phyloP scores from a whole-genome alignment of 2,888 invertebrate genomes.

The Morpho helenor region DNA sequence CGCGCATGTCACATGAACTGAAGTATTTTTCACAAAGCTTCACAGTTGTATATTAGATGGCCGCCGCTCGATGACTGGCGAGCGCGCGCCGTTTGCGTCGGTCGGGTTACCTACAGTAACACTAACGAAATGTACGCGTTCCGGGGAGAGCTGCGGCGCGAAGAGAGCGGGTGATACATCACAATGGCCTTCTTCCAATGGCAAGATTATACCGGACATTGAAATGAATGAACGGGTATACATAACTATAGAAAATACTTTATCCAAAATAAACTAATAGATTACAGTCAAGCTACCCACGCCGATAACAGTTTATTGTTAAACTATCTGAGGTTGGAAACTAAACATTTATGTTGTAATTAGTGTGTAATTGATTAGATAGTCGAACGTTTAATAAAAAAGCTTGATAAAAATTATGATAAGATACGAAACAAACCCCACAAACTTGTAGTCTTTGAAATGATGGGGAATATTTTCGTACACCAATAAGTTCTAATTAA shows the following conservation, averaged over 20 bases:
- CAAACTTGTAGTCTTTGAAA: not conserved
- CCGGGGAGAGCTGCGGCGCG: slow-evolving; percentile 36
- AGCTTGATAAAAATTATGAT: slow-evolving; percentile 21
- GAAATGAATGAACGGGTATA: slow-evolving; percentile 33
- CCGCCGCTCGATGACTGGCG: slow-evolving; percentile 73
- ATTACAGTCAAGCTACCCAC: slow-evolving; percentile 2
- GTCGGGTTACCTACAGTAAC: slow-evolving; percentile 29
- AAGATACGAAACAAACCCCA: slow-evolving; percentile 30
- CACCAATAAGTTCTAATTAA: too few species aligned
- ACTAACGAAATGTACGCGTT: slow-evolving; percentile 22
- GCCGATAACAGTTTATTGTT: slow-evolving; percentile 7
- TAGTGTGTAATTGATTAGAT: slow-evolving; percentile 17
- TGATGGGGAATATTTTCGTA: too few species aligned
- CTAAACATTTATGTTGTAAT: slow-evolving; percentile 14
- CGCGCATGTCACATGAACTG: slow-evolving; percentile 64
- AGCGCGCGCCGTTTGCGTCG: slow-evolving; percentile 35
- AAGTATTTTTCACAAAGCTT: slow-evolving; percentile 29
- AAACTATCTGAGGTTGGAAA: slow-evolving; percentile 2
- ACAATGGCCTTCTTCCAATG: slow-evolving; percentile 33
- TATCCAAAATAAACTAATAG: not conserved
- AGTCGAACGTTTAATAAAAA: slow-evolving; percentile 21
- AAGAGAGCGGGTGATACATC: slow-evolving; percentile 40
- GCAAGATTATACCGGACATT: slow-evolving; percentile 31
- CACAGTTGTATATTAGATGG: slow-evolving; percentile 28
- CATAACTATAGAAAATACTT: not conserved